These are phyloP conservation scores for Andrena chrysosceles DNA, from an alignment of 2,888 invertebrate species.

Conservation along the genomic window DNA sequence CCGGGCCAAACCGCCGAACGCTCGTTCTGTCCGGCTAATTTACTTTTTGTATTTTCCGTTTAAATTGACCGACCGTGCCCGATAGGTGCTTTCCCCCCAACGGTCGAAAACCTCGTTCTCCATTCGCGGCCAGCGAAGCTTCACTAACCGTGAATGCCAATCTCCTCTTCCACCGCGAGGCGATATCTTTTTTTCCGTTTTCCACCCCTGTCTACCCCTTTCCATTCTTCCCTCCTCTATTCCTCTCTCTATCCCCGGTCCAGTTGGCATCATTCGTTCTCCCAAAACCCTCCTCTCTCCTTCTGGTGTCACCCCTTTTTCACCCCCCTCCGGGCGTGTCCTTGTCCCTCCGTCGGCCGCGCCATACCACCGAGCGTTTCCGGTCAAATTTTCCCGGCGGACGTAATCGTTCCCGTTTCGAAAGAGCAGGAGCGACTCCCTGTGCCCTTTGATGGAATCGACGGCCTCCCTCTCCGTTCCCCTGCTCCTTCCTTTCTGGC, in stretches of 20 bases:
- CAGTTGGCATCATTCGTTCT: constrained; percentile 43
- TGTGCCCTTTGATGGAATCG: constrained; percentile 61
- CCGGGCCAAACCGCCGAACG: constrained; percentile 73
- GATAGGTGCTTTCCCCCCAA: constrained; percentile 65
- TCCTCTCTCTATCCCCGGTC: constrained; percentile 5
- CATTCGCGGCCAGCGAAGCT: constrained; percentile 76
- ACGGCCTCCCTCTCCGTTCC: constrained; percentile 20
- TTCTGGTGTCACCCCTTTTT: background rate
- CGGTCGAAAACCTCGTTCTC: constrained; percentile 71
- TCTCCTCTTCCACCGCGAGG: constrained; percentile 75
- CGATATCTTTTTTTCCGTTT: constrained; percentile 58
- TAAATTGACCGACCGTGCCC: constrained; percentile 80
- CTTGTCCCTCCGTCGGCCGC: constrained; percentile 15
- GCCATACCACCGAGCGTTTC: constrained; percentile 61
- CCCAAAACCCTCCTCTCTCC: background rate
- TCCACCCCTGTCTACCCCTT: constrained; percentile 23
- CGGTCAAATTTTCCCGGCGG: constrained; percentile 68
- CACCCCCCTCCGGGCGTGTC: background rate
- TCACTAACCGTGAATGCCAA: constrained; percentile 79
- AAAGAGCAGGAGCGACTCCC: constrained; percentile 48
- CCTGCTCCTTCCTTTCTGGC: background rate
- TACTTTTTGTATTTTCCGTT: constrained; percentile 84
- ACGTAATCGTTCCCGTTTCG: constrained; percentile 67
- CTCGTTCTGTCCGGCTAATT: constrained; percentile 81
- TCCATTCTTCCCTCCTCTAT: background rate